Evolutionary conservation across 2,113 vertebrate genomes (phyloP), one percentile per base, ranked within the genome.

Genomic region (Ceyx melanurus): DNA sequence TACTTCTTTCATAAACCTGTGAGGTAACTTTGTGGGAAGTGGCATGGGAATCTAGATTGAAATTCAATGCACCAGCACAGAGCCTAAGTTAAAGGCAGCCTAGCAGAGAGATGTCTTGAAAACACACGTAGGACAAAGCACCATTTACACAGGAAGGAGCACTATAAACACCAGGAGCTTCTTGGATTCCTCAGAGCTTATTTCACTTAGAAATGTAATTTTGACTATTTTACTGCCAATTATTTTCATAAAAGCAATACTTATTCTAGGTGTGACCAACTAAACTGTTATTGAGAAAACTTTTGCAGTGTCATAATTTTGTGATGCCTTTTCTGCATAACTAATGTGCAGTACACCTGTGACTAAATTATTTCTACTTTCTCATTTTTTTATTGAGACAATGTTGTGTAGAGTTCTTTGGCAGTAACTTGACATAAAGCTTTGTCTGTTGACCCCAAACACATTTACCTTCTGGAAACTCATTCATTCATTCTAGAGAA

Each of bases 401-500:
- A 81, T 86, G 56, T 66, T 89, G 74, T 42, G 11, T 58, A 82
- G 58, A 46, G 29, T 58, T 94, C 43, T 77, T 87, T 82, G 78
- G 64, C 54, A 89, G 53, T 54, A 54, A 61, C 21, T 26, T 72
- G 48, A 42, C 84, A 26, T 43, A 85, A 78, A 92, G 48, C 43
- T 82, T 91, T 85, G 17, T 73, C 66, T 87, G 54, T 70, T 71
- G 51, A 82, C 40, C 56, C 57, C 29, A 88, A 88, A 78, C 45
- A 48, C 50, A 72, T 87, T 89, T 87, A 26, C 48, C 65, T 90
- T 81, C 68, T 82, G 81, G 33, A 90, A 92, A 87, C 4, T 82
- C 56, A 33, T 77, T 75, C 26, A 64, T 92, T 89, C 89, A 87
- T 88, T 80, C 67, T 82, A 70, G 21, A 93, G 56, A 42, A 87